A percentile compares a stretch with the other conserved stretches of the same genome.
phyloP scores from a whole-genome alignment of 1,140 invertebrate species.

The Centruroides sculpturatus region DNA sequence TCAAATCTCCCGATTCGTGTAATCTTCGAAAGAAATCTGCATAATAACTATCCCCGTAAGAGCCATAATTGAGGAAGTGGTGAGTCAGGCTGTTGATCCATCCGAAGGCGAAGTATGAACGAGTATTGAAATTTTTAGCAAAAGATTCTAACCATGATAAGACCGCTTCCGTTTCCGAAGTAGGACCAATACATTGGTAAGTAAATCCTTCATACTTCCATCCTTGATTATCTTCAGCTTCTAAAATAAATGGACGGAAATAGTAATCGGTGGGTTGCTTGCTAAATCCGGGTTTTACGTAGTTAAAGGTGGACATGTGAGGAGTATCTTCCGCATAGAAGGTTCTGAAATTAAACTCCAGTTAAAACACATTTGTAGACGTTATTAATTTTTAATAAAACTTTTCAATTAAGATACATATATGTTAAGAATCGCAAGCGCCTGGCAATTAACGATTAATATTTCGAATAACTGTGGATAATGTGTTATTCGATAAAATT shows the following conservation, averaged over 20 bases:
- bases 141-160: conserved; percentile 9
- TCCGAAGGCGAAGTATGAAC: conserved; percentile 25
- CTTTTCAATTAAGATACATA: too few species aligned
- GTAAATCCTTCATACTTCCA: not conserved
- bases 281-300: conserved; percentile 57
- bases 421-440: too few species aligned
- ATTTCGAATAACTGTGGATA: too few species aligned
- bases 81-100: conserved; percentile 31
- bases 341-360: conserved; percentile 30
- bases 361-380: too few species aligned
- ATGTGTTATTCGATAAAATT: too few species aligned
- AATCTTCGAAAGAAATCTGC: conserved; percentile 26
- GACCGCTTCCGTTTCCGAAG: conserved; percentile 11
- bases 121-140: conserved; percentile 3
- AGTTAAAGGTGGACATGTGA: conserved; percentile 63
- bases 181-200: conserved; percentile 9
- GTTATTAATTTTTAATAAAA: too few species aligned
- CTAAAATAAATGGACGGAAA: conserved; percentile 46
- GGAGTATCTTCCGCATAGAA: conserved; percentile 62
- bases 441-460: too few species aligned
- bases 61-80: conserved; percentile 26
- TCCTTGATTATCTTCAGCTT: conserved; percentile 4
- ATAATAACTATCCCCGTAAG: conserved; percentile 24
- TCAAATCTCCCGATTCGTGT: conserved; percentile 21
- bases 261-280: conserved; percentile 68